Base-by-base conservation (phyloP, 1,140 invertebrate genomes). In the Steinernema khuongi region DNA sequence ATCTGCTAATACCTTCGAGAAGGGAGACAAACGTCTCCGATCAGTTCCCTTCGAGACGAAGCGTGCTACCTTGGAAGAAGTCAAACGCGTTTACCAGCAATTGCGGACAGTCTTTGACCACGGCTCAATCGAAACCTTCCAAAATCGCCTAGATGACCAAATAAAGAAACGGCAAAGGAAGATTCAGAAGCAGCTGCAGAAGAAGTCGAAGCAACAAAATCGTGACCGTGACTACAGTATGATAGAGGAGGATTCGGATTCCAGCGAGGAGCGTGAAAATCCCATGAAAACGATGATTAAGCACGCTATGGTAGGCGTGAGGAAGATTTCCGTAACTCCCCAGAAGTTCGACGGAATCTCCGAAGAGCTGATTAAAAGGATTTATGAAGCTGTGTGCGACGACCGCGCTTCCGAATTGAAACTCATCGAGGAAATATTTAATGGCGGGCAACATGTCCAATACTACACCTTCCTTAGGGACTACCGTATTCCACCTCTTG, bases 11-110 rank as follows among this genome's bases (percentile, higher is more conserved):
- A 86, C 89, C 0, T 84, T 94, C 14, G 87, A 89, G 75, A 89
- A 89, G 83, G 88, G 86, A 50, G 91, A 93, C 82, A 44, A 80
- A 4, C 86, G 91, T 72, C 85, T 94, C 14, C 86, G 92, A 81
- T 89, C 88, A 41, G 89, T 94, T 77, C 93, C 93, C 2, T 93
- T 95, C 86, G 90, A 91, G 0, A 94, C 93, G 0, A 88, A 90
- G 78, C 88, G 92, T 79, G 91, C 93, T 1, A 93, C 91, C 0
- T 92, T 90, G 78, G 91, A 89, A 70, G 93, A 94, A 88, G 89
- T 93, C 0, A 89, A 91, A 83, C 87, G 92, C 72, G 91, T 93
- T 0, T 90, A 92, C 81, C 88, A 89, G 41, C 87, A 91, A 70
- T 83, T 94, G 1, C 88, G 89, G n/a, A 89, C 89, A 66, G 87